These are phyloP conservation scores for Agriopis marginaria DNA, from an alignment of 2,888 invertebrate genomes.

Conservation along the genomic window DNA sequence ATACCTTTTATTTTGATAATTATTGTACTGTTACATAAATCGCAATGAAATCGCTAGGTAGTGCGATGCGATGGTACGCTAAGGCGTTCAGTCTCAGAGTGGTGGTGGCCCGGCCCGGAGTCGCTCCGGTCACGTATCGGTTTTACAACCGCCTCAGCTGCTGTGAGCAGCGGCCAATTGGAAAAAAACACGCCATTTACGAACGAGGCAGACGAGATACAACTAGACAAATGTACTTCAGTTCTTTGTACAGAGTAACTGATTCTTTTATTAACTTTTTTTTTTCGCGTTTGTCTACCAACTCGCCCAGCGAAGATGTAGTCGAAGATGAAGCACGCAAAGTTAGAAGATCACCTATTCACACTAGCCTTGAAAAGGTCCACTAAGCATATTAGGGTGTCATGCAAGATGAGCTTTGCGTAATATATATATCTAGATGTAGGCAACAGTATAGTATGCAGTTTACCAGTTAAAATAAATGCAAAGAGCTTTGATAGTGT, in stretches of 20 bases:
- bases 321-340: too few species aligned
- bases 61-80: not conserved
- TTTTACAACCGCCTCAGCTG: conserved; percentile 83
- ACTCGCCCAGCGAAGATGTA: too few species aligned
- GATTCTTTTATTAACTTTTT: too few species aligned
- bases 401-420: too few species aligned
- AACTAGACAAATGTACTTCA: not conserved
- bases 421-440: too few species aligned
- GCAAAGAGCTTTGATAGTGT: too few species aligned
- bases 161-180: conserved; percentile 68
- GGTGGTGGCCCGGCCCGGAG: conserved; percentile 10
- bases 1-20: not conserved
- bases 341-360: too few species aligned
- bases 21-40: not conserved
- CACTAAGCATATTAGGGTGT: too few species aligned
- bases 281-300: too few species aligned
- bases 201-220: conserved; percentile 45
- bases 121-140: conserved; percentile 71
- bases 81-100: conserved; percentile 17
- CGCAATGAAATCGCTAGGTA: not conserved
- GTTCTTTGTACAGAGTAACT: not conserved
- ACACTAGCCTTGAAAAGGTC: too few species aligned
- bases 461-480: too few species aligned
- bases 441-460: too few species aligned
- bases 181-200: conserved; percentile 74